Evolutionary conservation across 2,888 invertebrate genomes (phyloP), one percentile per base, ranked within the genome.

Genomic region (Zygogramma bicolorata): DNA sequence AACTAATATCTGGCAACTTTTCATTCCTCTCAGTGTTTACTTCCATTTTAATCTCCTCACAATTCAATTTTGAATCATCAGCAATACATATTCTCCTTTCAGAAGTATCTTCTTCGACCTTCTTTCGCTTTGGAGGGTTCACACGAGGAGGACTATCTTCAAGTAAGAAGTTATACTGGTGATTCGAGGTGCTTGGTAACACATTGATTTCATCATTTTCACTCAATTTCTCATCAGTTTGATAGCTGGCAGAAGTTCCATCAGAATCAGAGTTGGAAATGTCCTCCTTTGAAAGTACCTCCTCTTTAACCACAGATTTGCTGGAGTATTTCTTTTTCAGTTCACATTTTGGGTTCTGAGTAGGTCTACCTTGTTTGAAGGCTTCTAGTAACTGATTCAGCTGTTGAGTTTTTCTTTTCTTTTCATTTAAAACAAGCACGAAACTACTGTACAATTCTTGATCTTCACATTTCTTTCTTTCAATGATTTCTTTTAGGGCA

Each of bases 351-450:
- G 78, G 77, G 75, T 81, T 82, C 10, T 75, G 53, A 25, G 76
- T 70, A 2, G 81, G 72, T 65, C 80, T 78, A 18, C 81, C 78
- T 38, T 75, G 69, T 68, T 74, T 78, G 59, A 81, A 81, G 31
- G 82, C 83, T 66, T 84, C 78, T 67, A 86, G 72, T n/a, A 83
- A 75, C 75, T 86, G 84, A 67, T 80, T 84, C 53, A 86, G 77
- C 76, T 84, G 84, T 68, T 84, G 84, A 71, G 86, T 86, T 53
- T 82, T 77, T 25, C 77, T 80, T 73, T 86, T 86, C 68, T 87
- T 87, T 74, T 85, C 86, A 77, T 86, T 86, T 75, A 87, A 74
- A 34, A 85, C 57, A 62, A 82, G 73, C 27, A 84, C 69, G 79
- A 86, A 86, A 31, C 80, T 82, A 61, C 81, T 83, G 15, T 81